Conservation (phyloP, 35 echinoderm and acorn worm genomes). For the Eucidaris tribuloides region DNA sequence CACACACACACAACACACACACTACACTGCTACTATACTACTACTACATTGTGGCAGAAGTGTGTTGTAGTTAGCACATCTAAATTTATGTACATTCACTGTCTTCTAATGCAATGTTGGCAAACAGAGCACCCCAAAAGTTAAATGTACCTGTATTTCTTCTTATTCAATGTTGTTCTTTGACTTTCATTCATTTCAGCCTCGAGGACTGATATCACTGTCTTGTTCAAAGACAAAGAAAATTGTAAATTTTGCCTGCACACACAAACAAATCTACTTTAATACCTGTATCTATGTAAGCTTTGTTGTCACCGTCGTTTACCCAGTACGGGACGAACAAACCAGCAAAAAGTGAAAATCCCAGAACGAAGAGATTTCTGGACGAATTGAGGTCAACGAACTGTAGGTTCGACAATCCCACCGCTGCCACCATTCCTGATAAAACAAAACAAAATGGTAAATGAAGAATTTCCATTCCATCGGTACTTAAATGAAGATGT, state of each 20-base stretch:
- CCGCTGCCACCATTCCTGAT: conserved; percentile 84
- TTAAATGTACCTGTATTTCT: not conserved
- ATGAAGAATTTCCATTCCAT: too few relatives aligned
- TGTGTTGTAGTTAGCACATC: too few relatives aligned
- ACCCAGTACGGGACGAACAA: conserved; percentile 70
- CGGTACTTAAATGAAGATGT: too few relatives aligned
- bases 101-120: too few relatives aligned
- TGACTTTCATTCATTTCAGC: not conserved
- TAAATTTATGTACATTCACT: too few relatives aligned
- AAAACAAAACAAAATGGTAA: too few relatives aligned
- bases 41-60: too few relatives aligned
- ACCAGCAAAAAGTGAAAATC: conserved; percentile 78
- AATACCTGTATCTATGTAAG: conserved; percentile 75
- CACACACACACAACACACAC: too few relatives aligned
- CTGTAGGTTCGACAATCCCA: conserved; percentile 88
- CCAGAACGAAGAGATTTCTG: conserved; percentile 85
- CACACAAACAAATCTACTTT: not conserved
- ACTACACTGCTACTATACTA: too few relatives aligned
- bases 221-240: not conserved
- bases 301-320: conserved; percentile 22
- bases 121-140: too few relatives aligned
- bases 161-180: not conserved
- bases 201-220: not conserved
- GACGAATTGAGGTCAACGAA: conserved; percentile 84
- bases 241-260: too few relatives aligned